Conservation (phyloP, 2,888 invertebrate genomes). For the Drosophila picticornis region DNA sequence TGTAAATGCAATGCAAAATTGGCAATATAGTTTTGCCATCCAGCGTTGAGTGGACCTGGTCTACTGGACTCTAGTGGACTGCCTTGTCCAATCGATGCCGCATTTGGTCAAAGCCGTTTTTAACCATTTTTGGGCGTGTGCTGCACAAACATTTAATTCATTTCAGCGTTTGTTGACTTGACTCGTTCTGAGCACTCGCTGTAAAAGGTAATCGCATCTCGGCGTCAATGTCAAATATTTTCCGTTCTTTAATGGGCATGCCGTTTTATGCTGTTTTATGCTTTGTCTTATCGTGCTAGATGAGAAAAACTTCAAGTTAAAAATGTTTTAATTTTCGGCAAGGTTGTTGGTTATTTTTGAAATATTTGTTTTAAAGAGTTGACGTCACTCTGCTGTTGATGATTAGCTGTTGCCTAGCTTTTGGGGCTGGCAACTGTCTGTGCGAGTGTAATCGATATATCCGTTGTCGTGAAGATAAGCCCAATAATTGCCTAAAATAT, state of each 20-base stretch:
- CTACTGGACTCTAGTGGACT: slow-evolving; percentile 55
- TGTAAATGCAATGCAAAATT: slow-evolving; percentile 43
- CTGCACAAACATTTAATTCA: slow-evolving; percentile 55
- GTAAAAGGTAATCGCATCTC: slow-evolving; percentile 57
- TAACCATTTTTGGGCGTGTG: slow-evolving; percentile 79
- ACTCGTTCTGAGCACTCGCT: slow-evolving; percentile 24
- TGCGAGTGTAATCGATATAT: slow-evolving; percentile 42
- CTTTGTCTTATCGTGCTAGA: slow-evolving; percentile 3
- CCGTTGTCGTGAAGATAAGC: background rate
- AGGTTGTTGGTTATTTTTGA: slow-evolving; percentile 27
- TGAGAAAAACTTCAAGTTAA: slow-evolving; percentile 39
- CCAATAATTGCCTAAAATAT: slow-evolving; percentile 24
- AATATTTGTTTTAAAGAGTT: slow-evolving; percentile 6
- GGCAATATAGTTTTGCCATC: slow-evolving; percentile 34
- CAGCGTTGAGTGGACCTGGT: slow-evolving; percentile 43
- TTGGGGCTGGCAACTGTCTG: slow-evolving; percentile 32
- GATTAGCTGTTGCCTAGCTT: slow-evolving; percentile 53
- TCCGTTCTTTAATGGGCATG: slow-evolving; percentile 69
- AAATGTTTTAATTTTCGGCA: slow-evolving; percentile 50
- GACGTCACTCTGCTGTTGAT: slow-evolving; percentile 38
- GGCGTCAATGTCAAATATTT: slow-evolving; percentile 74
- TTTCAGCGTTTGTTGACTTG: slow-evolving; percentile 45
- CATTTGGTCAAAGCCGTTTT: slow-evolving; percentile 67
- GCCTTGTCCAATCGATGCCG: slow-evolving; percentile 73
- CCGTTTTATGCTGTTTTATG: slow-evolving; percentile 13